A percentile compares a stretch with the other conserved stretches of the same genome.
Evolutionary conservation across 2,113 vertebrate genomes (phyloP).

Genomic region (Actenoides lindsayi): DNA sequence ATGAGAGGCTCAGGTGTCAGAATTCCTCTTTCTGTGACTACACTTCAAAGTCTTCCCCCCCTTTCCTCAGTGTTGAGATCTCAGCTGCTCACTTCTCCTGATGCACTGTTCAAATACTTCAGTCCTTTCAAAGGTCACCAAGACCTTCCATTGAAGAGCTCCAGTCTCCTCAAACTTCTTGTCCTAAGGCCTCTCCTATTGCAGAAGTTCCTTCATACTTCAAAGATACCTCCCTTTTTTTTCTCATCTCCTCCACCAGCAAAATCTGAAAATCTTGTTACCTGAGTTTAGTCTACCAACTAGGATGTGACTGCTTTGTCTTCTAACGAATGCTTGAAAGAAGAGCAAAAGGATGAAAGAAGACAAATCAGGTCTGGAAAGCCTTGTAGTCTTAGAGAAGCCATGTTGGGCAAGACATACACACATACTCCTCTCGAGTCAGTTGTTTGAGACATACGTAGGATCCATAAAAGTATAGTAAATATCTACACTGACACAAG

Average conservation of each 20-base stretch:
- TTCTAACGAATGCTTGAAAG: neutral
- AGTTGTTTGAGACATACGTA: neutral
- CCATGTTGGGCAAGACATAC: neutral
- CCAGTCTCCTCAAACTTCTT: neutral
- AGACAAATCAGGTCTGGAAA: neutral
- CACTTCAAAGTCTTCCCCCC: neutral
- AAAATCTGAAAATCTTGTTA: neutral
- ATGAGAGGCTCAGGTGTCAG: neutral
- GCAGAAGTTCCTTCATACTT: neutral
- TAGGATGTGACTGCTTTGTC: neutral
- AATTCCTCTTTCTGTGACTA: neutral
- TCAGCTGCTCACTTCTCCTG: neutral
- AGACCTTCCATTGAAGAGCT: neutral
- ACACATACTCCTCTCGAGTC: neutral
- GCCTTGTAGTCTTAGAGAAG: neutral
- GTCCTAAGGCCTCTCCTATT: neutral
- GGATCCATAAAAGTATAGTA: neutral
- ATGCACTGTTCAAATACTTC: neutral
- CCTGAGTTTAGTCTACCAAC: fast-evolving
- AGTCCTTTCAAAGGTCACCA: neutral
- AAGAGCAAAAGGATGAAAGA: neutral
- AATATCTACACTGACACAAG: neutral
- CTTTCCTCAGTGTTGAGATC: fast-evolving
- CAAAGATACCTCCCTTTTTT: neutral
- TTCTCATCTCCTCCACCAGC: fast-evolving